These are phyloP conservation scores for Varanus komodoensis DNA, from an alignment of 2,113 vertebrate species.

Conservation along the genomic window DNA sequence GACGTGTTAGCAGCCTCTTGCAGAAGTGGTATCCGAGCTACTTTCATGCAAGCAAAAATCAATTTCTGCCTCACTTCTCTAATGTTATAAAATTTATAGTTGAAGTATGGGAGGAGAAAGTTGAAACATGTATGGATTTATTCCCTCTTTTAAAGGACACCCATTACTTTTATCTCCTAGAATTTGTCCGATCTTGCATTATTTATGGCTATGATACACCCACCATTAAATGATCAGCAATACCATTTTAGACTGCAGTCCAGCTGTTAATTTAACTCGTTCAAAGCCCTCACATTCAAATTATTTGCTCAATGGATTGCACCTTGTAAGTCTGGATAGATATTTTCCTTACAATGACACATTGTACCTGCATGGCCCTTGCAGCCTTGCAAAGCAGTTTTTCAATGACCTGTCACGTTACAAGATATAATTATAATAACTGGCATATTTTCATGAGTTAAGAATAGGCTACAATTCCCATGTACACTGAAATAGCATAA, in stretches of 20 bases:
- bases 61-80: background rate
- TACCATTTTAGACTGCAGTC: background rate
- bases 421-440: no score
- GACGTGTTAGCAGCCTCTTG: background rate
- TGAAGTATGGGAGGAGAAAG: background rate
- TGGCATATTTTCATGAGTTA: background rate
- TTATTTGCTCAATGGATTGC: background rate
- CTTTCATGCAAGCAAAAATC: conserved; percentile 23
- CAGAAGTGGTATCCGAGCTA: background rate
- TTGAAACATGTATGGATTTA: conserved; percentile 15
- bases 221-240: conserved; percentile 5
- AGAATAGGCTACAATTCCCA: background rate
- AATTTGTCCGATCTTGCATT: conserved; percentile 11
- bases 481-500: background rate
- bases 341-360: background rate
- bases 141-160: background rate
- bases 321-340: no score
- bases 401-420: background rate
- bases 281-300: background rate
- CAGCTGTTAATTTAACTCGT: background rate
- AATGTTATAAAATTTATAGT: background rate
- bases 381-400: background rate
- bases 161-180: conserved; percentile 9
- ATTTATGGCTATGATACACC: conserved; percentile 15
- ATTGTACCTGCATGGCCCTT: background rate